Evolutionary conservation across 2,113 vertebrate genomes (phyloP), one percentile per base, ranked within the genome.

Genomic region (Okapia johnstoni): DNA sequence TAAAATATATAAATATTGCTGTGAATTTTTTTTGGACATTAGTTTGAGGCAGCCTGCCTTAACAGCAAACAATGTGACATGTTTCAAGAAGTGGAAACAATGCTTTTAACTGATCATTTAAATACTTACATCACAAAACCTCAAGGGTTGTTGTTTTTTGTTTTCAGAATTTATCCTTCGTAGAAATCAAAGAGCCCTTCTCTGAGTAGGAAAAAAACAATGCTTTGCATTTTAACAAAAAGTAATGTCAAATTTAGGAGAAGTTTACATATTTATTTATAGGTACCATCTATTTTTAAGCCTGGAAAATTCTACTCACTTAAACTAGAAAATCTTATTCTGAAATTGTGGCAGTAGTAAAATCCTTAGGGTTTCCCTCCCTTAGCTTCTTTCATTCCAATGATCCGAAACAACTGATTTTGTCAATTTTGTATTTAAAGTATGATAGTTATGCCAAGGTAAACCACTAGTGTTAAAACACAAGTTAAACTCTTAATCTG

Each of bases 201-300:
- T 25, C 60, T 36, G 21, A 73, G 12, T 55, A 95, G 26, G 85
- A 55, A 88, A 94, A 87, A 60, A 57, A 40, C 40, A 2, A 84
- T 81, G 12, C 79, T 96, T 94, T 95, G 2, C 46, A 91, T 91
- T 96, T 96, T 94, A 52, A 97, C 28, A 58, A 92, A 70, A 70
- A 79, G 70, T 48, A 76, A 76, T 94, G 43, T 95, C 92, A 63
- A 86, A 86, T 77, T 61, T 79, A 86, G 50, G 61, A 87, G 73
- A 70, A 43, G 10, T 76, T 94, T 90, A 23, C 13, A 36, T 95
- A 43, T 90, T 94, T 90, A 95, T 95, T 93, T 92, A 73, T n/a
- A 90, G 40, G 8, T 88, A 3, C 66, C 79, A 50, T 94, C 76
- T 96, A 33, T 91, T 92, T 97, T 97, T 66, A 93, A 92, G 80